Base-by-base conservation (phyloP, 2,888 invertebrate species). In the Troides helena region DNA sequence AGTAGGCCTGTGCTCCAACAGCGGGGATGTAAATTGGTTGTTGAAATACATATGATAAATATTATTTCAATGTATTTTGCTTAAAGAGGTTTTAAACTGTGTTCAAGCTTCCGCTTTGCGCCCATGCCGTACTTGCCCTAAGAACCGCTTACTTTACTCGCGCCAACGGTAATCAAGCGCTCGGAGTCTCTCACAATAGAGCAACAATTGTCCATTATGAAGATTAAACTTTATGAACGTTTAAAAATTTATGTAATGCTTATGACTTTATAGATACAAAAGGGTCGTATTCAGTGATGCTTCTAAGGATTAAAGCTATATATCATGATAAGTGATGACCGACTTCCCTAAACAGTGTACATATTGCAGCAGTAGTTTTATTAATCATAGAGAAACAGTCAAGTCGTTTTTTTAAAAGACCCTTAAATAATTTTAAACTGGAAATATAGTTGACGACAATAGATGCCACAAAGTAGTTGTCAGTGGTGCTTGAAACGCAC, bases 91-190 rank as follows among this genome's bases (percentile, higher is more conserved):
- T 50, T 50, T 18, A 50, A 50, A 50, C 17, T 50, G 17, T 17
- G 50, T 50, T 50, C 18, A 17, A 17, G 18, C 5, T 59, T 76
- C 17, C 17, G 50, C 18, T 50, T 50, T 50, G 39, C 18, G 50
- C 18, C 50, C 17, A 18, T 2, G 18, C 50, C 50, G 80, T 79
- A 79, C 80, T 76, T 73, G 77, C 76, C 78, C 76, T 76, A 74
- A 78, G 74, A 79, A 79, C 81, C 81, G 82, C 80, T 81, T 77
- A 79, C 83, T 87, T 87, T 87, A 83, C 80, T 78, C 77, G 74
- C 73, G 77, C 75, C 75, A 76, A 74, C 71, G 72, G 82, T 85
- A 85, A 85, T 86, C 80, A 80, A 62, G 62, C 43, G 12, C 23
- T 39, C n/a, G 23, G 57, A 8, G 2, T 56, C 18, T 25, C 25